Evolutionary conservation across 2,113 vertebrate genomes (phyloP).

Genomic region (Synodontis membranacea): DNA sequence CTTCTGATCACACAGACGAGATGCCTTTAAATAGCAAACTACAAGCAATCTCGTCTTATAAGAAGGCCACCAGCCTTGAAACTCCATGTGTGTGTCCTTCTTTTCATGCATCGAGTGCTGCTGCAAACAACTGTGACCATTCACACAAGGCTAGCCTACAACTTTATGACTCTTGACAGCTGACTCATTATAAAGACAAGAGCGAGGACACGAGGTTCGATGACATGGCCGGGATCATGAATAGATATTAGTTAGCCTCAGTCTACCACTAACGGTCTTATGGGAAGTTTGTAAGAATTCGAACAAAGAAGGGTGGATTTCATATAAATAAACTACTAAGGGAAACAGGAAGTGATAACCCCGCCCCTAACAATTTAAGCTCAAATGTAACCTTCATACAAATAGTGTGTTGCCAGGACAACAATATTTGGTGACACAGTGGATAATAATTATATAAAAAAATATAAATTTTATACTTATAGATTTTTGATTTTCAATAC

Average conservation of each 20-base stretch:
- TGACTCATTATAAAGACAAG: constrained; percentile 60
- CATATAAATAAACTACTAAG: background rate
- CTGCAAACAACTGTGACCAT: constrained; percentile 62
- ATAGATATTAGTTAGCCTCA: constrained; percentile 56
- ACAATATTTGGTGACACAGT: constrained; percentile 1
- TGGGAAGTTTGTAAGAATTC: background rate
- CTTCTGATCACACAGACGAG: constrained; percentile 62
- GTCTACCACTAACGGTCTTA: constrained; percentile 41
- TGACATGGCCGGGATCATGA: constrained; percentile 68
- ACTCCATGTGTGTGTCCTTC: constrained; percentile 59
- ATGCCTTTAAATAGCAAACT: constrained; percentile 73
- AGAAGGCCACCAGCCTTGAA: constrained; percentile 62
- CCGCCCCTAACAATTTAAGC: background rate
- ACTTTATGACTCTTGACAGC: constrained; percentile 67
- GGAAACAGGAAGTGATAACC: background rate
- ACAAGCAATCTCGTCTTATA: constrained; percentile 67
- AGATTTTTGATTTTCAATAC: background rate
- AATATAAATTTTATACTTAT: background rate
- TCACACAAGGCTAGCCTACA: constrained; percentile 64
- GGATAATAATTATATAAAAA: constrained; percentile 8
- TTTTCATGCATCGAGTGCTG: constrained; percentile 55
- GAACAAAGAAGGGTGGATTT: background rate
- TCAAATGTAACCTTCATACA: background rate
- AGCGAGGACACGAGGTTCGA: constrained; percentile 59
- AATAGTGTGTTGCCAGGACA: background rate